A percentile compares a stretch with the other conserved stretches of the same genome.
Evolutionary conservation across 2,888 invertebrate species (phyloP).

Genomic region (Aphidoletes aphidimyza): DNA sequence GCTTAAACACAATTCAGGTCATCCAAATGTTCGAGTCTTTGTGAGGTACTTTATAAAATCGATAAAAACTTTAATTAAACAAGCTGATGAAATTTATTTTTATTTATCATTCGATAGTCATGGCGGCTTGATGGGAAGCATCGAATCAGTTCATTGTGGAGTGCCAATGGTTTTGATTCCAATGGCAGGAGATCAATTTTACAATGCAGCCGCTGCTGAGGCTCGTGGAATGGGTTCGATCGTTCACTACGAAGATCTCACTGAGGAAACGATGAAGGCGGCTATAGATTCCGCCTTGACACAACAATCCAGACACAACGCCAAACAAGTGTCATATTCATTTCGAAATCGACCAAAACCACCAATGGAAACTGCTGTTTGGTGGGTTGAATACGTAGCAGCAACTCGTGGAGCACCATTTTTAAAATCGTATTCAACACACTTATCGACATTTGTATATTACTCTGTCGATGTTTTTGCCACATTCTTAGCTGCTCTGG

Average conservation of each 20-base stretch:
- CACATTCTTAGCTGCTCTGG: no score
- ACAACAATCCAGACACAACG: slow-evolving; percentile 63
- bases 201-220: slow-evolving; percentile 70
- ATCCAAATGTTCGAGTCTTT: slow-evolving; percentile 76
- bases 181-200: slow-evolving; percentile 75
- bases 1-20: no score
- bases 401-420: slow-evolving; percentile 67
- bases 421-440: neutral
- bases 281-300: slow-evolving; percentile 67
- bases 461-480: no score
- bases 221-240: slow-evolving; percentile 70
- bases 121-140: slow-evolving; percentile 77
- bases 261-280: slow-evolving; percentile 67
- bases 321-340: slow-evolving; percentile 68
- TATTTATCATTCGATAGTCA: slow-evolving; percentile 64
- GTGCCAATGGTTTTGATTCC: slow-evolving; percentile 75
- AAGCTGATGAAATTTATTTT: no score
- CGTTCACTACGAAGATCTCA: slow-evolving; percentile 68
- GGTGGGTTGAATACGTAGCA: slow-evolving; percentile 76
- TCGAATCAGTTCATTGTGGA: slow-evolving; percentile 75
- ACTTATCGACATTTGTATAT: neutral
- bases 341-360: slow-evolving; percentile 70
- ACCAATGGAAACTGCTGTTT: slow-evolving; percentile 71
- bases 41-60: slow-evolving; percentile 69
- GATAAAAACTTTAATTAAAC: no score